Conservation (phyloP, 1,140 invertebrate species). For the Vollenhovia emeryi region DNA sequence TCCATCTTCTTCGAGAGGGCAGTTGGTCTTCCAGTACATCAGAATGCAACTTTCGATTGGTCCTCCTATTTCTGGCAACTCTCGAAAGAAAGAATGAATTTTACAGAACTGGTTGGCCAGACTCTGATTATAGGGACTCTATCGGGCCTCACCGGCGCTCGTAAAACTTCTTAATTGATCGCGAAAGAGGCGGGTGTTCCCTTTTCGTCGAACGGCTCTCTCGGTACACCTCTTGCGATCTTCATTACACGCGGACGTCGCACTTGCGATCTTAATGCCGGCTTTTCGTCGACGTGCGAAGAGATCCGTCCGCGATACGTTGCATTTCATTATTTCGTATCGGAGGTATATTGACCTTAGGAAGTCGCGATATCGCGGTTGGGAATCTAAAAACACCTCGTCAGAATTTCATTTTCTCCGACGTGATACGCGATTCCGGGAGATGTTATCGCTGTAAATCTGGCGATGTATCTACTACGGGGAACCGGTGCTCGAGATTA, state of each 20-base stretch:
- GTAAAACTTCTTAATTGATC: conserved; percentile 45
- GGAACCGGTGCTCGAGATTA: not conserved
- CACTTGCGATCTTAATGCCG: conserved; percentile 50
- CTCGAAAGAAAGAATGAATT: too few species aligned
- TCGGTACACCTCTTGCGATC: not conserved
- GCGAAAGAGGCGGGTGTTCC: conserved; percentile 11
- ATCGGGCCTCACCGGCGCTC: conserved; percentile 26
- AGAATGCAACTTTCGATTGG: too few species aligned
- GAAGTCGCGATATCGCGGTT: not conserved
- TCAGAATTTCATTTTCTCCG: not conserved
- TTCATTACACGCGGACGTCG: conserved; percentile 41
- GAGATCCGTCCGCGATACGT: not conserved
- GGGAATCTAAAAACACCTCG: not conserved
- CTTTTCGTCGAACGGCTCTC: conserved; percentile 40
- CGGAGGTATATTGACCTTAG: not conserved
- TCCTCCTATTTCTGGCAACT: too few species aligned
- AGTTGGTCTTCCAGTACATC: too few species aligned
- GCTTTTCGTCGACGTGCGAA: conserved; percentile 26
- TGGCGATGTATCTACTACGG: not conserved
- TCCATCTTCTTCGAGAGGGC: too few species aligned
- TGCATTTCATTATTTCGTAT: conserved; percentile 2
- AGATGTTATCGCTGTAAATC: conserved; percentile 14
- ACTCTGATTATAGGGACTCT: too few species aligned
- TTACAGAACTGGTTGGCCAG: too few species aligned
- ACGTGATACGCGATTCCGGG: not conserved